These are phyloP conservation scores for Pterocles burchelli DNA, from an alignment of 2,113 vertebrate genomes.

Conservation along the genomic window DNA sequence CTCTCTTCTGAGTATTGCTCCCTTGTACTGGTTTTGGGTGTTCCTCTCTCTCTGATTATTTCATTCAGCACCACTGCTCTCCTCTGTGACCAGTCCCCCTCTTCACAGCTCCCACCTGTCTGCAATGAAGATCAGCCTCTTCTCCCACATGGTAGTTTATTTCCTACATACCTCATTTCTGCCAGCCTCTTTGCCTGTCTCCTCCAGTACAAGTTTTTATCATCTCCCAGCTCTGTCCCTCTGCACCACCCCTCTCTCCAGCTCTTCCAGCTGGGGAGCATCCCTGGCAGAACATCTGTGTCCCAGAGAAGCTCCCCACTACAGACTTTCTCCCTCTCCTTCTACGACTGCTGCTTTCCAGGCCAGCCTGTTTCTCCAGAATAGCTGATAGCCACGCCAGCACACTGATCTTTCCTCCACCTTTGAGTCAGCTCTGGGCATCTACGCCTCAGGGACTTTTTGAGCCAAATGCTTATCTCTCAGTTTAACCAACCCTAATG, in stretches of 20 bases:
- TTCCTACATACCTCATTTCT: background rate
- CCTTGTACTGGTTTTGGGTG: background rate
- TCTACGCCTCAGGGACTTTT: background rate
- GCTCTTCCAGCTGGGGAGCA: background rate
- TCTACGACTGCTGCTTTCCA: background rate
- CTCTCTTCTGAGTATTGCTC: background rate
- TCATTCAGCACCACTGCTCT: background rate
- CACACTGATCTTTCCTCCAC: background rate
- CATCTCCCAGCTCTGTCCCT: background rate
- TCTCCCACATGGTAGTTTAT: background rate
- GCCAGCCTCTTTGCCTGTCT: background rate
- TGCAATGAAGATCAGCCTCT: background rate
- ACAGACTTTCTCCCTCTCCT: background rate
- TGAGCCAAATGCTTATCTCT: constrained; percentile 27
- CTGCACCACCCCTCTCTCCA: background rate
- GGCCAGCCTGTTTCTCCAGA: background rate
- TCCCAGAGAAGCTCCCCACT: background rate
- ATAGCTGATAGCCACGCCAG: accelerated
- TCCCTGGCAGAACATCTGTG: background rate
- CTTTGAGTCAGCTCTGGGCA: constrained; percentile 7
- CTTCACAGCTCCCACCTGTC: background rate
- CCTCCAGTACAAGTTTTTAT: background rate
- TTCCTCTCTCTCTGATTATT: background rate
- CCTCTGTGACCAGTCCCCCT: background rate
- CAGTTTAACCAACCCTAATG: constrained; percentile 18